Evolutionary conservation across 2,797 vertebrate genomes (phyloP), one percentile per base, ranked within the genome.

Genomic region (Pachyuromys duprasi): DNA sequence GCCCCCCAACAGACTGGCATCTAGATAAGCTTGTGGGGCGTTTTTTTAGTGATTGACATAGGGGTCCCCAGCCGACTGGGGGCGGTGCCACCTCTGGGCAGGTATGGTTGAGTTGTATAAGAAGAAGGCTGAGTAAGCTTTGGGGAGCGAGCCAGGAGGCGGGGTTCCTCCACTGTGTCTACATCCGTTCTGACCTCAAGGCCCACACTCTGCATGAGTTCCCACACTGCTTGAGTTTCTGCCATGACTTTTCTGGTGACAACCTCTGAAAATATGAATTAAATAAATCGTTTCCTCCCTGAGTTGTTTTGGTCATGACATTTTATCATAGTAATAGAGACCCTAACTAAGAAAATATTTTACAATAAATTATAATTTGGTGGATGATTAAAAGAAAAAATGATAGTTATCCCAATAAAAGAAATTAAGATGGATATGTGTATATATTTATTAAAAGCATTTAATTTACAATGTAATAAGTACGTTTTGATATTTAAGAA

Each of bases 401-500:
- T 33, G 11, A 28, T 80, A 42, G 26, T 82, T 92, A 93, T 60
- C 72, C 13, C 33, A 95, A 63, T 65, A 20, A 89, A 81, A 95
- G 53, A 92, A 93, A 90, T 75, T 88, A 95, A 95, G 91, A 5
- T 81, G 57, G 28, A 49, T 49, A 49, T 49, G 9, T 49, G 49
- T 49, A 36, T 76, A 22, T 26, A 18, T 80, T 55, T 83, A 65
- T 65, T 65, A 82, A 65, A 89, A 92, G 84, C 42, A 78, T 89
- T 93, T 95, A 6, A 36, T 93, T 86, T 91, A 93, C 15, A 89
- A 36, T 90, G 28, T 74, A 81, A 93, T 83, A 60, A 86, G 12
- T 79, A 75, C 2, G 88, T 86, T 95, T 95, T 94, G 76, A 78
- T 87, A 67, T 3, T 83, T 45, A 22, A 95, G 49, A 96, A 82